Evolutionary conservation across 1,140 invertebrate genomes (phyloP), one percentile per base, ranked within the genome.

Genomic region (Luehdorfia chinensis): DNA sequence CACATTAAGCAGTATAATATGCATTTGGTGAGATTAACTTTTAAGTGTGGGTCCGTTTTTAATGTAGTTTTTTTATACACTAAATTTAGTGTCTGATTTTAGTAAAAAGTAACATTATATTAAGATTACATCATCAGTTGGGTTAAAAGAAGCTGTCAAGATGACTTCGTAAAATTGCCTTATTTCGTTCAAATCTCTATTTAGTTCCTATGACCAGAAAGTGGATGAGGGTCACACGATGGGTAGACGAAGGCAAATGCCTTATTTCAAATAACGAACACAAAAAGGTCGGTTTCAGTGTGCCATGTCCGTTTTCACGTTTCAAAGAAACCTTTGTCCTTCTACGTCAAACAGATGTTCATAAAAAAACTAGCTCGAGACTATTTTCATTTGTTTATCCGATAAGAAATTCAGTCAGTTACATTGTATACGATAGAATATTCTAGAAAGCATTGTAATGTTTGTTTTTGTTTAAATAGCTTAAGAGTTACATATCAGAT

Each of bases 251-350:
- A 43, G 39, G 39, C 21, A 28, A 28, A 30, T 28, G 25, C 25
- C 39, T 18, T 28, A 6, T 30, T 43, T 16, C 25, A 43, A 28
- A 31, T 31, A 31, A 30, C n/a, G 15, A 8, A 43, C 27, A 43
- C 39, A 30, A 43, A 43, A 43, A 43, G 39, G 15, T 43, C 39
- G 25, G 8, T 43, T 18, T 28, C 25, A 30, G 30, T 30, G 27
- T 28, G 11, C 39, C 15, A 43, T 43, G 27, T 31, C 30, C 9
- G 30, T 31, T 31, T 31, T 31, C 19, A 12, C 30, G 30, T 43
- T 43, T 15, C 23, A 16, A 43, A 27, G 27, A 3, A 25, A 28
- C 13, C 37, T 43, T 13, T 43, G 14, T 43, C 37, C 15, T 13
- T 43, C 25, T 15, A 43, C 14, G 37, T 43, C 37, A 28, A 43